Conservation (phyloP, 2,113 vertebrate genomes). For the Psophia crepitans region DNA sequence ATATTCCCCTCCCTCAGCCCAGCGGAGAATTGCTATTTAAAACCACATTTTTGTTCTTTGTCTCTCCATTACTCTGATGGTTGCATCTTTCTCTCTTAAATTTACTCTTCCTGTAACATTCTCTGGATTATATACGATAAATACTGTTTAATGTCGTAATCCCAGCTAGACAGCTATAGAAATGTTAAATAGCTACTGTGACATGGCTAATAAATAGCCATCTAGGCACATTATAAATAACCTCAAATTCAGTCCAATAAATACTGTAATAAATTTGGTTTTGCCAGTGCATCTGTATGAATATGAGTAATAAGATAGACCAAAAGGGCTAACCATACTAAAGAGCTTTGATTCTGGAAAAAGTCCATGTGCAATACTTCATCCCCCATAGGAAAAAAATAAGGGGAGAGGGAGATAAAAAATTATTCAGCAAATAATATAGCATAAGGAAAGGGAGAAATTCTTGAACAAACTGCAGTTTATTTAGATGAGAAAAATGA, state of each 20-base stretch:
- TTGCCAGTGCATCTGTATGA: background rate
- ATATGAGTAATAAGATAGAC: background rate
- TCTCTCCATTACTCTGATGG: background rate
- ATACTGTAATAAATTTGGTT: background rate
- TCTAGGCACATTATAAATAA: constrained; percentile 56
- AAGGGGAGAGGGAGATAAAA: too few relatives aligned
- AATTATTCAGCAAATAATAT: background rate
- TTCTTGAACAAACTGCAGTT: background rate
- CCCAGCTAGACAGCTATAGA: background rate
- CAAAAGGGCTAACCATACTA: background rate
- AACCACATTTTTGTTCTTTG: background rate
- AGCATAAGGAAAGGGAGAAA: background rate
- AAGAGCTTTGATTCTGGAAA: background rate
- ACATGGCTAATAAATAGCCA: constrained; percentile 23
- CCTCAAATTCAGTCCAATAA: constrained; percentile 7
- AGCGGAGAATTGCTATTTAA: background rate
- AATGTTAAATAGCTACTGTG: constrained; percentile 7
- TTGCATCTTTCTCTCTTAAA: background rate
- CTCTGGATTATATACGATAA: background rate
- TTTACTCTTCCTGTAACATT: background rate
- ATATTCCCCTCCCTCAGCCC: background rate
- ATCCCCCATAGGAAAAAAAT: background rate
- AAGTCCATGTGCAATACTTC: background rate
- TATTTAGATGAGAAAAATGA: background rate
- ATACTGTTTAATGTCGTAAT: background rate